These are phyloP conservation scores for Macrosoma leucophasiata DNA, from an alignment of 2,888 invertebrate genomes.

Conservation along the genomic window DNA sequence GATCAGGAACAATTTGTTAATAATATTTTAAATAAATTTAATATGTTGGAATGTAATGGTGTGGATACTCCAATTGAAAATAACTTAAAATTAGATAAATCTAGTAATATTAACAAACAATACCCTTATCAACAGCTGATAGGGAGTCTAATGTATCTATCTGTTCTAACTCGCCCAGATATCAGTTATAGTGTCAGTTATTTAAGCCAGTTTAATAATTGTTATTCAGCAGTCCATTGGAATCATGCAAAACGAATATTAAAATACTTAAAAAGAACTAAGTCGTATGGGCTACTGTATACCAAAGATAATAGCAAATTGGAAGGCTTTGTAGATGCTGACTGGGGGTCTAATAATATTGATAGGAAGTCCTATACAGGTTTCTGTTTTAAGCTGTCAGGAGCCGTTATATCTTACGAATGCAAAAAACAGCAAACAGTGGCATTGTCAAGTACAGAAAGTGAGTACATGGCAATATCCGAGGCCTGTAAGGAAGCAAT, in stretches of 20 bases:
- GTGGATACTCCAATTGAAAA: conserved; percentile 13
- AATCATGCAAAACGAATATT: conserved; percentile 20
- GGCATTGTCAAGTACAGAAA: conserved; percentile 13
- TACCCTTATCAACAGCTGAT: conserved; percentile 18
- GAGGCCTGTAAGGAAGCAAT: conserved; percentile 16
- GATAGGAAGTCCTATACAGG: conserved; percentile 19
- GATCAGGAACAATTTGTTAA: conserved; percentile 14
- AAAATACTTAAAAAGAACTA: conserved; percentile 20
- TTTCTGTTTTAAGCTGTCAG: conserved; percentile 8
- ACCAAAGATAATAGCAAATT: conserved; percentile 12
- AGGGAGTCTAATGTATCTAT: conserved; percentile 16
- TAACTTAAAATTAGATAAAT: conserved; percentile 7
- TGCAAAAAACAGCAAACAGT: conserved; percentile 11
- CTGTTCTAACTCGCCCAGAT: conserved; percentile 20
- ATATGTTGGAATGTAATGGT: conserved; percentile 12
- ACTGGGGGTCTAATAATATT: conserved; percentile 19
- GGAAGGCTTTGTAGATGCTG: conserved; percentile 24
- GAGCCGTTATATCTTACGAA: conserved; percentile 8
- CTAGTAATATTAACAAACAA: background rate
- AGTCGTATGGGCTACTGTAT: conserved; percentile 20
- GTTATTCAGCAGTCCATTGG: conserved; percentile 16
- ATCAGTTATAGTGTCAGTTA: conserved; percentile 18
- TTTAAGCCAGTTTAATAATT: conserved; percentile 24
- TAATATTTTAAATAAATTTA: conserved; percentile 11
- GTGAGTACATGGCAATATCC: conserved; percentile 11